These are phyloP conservation scores for Solenopsis fugax DNA, from an alignment of 1,140 invertebrate genomes.

Conservation along the genomic window DNA sequence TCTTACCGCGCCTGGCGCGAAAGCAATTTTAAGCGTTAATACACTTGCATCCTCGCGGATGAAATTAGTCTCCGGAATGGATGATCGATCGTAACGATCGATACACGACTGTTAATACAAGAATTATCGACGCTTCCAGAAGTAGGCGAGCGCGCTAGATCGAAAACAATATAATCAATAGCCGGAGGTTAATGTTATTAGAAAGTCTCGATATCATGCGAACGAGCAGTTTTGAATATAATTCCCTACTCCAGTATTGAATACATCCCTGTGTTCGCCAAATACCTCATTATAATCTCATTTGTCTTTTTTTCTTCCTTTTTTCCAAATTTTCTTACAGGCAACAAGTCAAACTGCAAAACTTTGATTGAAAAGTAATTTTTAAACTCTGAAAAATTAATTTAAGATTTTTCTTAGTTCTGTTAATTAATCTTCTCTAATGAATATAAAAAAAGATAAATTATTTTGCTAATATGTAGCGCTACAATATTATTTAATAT, in stretches of 20 bases:
- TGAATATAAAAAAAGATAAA: not conserved
- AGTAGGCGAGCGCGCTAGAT: slow-evolving; percentile 65
- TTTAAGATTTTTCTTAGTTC: not conserved
- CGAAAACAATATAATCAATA: slow-evolving; percentile 65
- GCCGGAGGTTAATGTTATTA: slow-evolving; percentile 62
- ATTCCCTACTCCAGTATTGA: not conserved
- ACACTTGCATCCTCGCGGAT: slow-evolving; percentile 55
- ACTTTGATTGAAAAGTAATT: not conserved
- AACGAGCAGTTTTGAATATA: slow-evolving; percentile 52
- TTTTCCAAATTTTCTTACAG: not conserved
- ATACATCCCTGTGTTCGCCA: slow-evolving; percentile 35
- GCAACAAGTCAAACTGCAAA: not conserved
- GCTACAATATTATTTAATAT: no score
- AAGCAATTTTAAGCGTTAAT: slow-evolving; percentile 65
- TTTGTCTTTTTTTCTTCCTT: not conserved
- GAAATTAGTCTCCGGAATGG: slow-evolving; percentile 57
- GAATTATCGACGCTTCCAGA: slow-evolving; percentile 61
- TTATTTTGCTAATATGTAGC: not conserved
- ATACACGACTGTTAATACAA: slow-evolving; percentile 51
- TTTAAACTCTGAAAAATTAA: not conserved
- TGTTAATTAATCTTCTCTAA: not conserved
- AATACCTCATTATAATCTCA: not conserved
- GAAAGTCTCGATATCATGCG: slow-evolving; percentile 52
- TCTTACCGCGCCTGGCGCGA: slow-evolving; percentile 54
- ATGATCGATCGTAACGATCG: slow-evolving; percentile 56